Evolutionary conservation across 2,888 invertebrate genomes (phyloP).

Genomic region (Cryptus viduatorius): DNA sequence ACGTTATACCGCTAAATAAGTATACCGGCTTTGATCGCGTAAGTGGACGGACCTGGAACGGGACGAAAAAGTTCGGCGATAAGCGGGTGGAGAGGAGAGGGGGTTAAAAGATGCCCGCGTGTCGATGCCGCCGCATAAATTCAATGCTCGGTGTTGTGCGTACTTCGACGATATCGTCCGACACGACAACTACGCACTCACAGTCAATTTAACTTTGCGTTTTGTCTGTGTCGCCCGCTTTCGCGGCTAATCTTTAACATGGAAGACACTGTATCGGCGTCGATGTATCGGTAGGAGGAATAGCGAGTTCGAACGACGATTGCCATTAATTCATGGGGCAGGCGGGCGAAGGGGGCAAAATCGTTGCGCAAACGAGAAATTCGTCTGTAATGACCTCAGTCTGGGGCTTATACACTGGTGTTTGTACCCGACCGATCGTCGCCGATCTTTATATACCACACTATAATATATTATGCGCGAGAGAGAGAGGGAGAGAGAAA

Average conservation of each 20-base stretch:
- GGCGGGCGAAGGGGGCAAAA: constrained; percentile 30
- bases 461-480: constrained; percentile 16
- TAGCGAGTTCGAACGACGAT: constrained; percentile 63
- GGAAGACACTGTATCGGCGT: not conserved
- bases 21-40: constrained; percentile 40
- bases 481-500: not conserved
- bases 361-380: constrained; percentile 77
- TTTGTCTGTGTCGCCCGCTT: not conserved
- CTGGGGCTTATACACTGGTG: constrained; percentile 27
- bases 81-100: not conserved
- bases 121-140: constrained; percentile 57
- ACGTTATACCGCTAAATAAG: constrained; percentile 35
- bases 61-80: not conserved
- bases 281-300: constrained; percentile 1
- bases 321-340: constrained; percentile 71
- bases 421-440: constrained; percentile 48
- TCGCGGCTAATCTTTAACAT: constrained; percentile 17
- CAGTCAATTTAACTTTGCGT: constrained; percentile 3
- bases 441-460: constrained; percentile 44
- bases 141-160: constrained; percentile 51
- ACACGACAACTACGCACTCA: no score
- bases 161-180: constrained; percentile 12
- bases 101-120: not conserved
- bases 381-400: constrained; percentile 74
- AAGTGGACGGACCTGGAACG: constrained; percentile 33